A percentile compares a stretch with the other conserved stretches of the same genome.
Evolutionary conservation across 2,113 vertebrate genomes (phyloP).

Genomic region (Nycticryphes semicollaris): DNA sequence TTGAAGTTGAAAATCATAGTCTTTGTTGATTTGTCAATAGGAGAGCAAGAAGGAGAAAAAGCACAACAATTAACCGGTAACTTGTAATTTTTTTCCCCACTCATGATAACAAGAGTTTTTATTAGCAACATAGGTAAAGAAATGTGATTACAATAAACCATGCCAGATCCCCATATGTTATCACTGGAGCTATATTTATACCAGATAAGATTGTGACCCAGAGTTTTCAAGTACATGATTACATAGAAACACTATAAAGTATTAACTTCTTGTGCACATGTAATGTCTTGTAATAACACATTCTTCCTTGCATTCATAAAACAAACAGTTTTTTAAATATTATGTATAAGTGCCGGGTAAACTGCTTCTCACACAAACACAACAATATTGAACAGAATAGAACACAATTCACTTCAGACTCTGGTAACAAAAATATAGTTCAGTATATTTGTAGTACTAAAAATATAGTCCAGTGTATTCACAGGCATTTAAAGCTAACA

Average conservation of each 20-base stretch:
- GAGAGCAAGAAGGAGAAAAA: background rate
- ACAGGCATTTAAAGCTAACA: background rate
- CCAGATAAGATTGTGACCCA: conserved; percentile 27
- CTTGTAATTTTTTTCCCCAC: conserved; percentile 28
- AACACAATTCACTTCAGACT: background rate
- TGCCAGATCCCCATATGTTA: conserved; percentile 33
- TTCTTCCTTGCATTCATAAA: background rate
- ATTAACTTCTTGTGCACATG: background rate
- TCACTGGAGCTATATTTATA: conserved; percentile 57
- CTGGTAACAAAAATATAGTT: background rate
- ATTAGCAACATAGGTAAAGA: conserved; percentile 63
- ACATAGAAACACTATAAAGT: conserved; percentile 21
- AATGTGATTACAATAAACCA: conserved; percentile 32
- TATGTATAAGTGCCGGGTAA: background rate
- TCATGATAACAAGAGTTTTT: conserved; percentile 44
- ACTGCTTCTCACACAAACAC: background rate
- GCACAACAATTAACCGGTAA: background rate
- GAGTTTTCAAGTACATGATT: conserved; percentile 40
- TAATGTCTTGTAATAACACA: background rate
- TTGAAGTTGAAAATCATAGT: background rate
- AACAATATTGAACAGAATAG: background rate
- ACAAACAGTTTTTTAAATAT: background rate
- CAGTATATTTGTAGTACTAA: background rate
- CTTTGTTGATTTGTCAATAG: background rate
- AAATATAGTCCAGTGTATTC: background rate